phyloP scores from a whole-genome alignment of 1,140 invertebrate genomes.

The Aporrectodea caliginosa region DNA sequence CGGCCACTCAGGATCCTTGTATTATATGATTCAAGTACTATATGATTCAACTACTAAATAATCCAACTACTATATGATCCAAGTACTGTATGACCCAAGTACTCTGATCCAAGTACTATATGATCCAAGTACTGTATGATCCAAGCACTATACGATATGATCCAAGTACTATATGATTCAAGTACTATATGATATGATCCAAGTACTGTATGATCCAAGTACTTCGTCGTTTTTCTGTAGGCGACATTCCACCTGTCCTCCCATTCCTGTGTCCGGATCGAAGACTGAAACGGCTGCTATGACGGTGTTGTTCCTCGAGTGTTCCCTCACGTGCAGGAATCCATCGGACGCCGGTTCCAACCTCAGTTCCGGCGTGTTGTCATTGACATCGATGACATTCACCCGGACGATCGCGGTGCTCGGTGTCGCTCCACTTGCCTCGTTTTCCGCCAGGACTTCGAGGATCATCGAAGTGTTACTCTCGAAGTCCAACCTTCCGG shows the following conservation, averaged over 20 bases:
- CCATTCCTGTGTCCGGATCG: slow-evolving; percentile 49
- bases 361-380: not conserved
- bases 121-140: no score
- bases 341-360: slow-evolving; percentile 7
- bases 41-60: no score
- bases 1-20: no score
- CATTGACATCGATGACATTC: slow-evolving; percentile 12
- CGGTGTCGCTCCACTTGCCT: not conserved
- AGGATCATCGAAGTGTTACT: not conserved
- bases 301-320: not conserved
- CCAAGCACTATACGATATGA: no score
- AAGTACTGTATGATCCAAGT: no score
- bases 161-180: no score
- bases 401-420: slow-evolving; percentile 1
- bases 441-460: slow-evolving; percentile 8
- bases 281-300: slow-evolving; percentile 7
- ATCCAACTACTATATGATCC: no score
- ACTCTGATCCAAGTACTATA: no score
- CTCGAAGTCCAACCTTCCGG: not conserved
- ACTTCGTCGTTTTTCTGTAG: not conserved
- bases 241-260: slow-evolving; percentile 49
- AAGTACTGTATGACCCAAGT: no score
- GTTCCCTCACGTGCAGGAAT: slow-evolving; percentile 14
- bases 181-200: no score
- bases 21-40: no score